phyloP scores from a whole-genome alignment of 2,113 vertebrate genomes.

The Coptodon bakossiorum region DNA sequence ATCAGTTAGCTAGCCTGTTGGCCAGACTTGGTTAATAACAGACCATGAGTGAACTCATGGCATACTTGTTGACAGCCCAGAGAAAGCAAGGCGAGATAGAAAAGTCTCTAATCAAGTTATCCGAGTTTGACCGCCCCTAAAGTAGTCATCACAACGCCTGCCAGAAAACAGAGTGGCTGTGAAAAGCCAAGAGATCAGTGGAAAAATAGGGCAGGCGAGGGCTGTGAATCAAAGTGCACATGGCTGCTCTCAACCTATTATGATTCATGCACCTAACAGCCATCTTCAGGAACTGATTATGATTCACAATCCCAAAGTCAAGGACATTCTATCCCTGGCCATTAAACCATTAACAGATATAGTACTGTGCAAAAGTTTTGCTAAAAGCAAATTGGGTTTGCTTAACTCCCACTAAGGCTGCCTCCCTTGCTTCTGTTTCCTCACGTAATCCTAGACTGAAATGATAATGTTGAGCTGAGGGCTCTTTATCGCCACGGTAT shows the following conservation, averaged over 20 bases:
- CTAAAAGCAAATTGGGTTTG: neutral
- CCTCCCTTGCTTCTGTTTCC: neutral
- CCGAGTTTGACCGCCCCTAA: slow-evolving; percentile 28
- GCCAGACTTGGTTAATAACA: slow-evolving; percentile 16
- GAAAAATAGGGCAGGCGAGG: slow-evolving; percentile 6
- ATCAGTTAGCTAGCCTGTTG: neutral
- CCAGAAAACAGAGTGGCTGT: neutral
- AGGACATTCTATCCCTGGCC: slow-evolving; percentile 12
- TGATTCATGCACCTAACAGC: slow-evolving; percentile 20
- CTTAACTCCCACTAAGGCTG: neutral
- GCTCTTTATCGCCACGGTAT: neutral
- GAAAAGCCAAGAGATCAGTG: slow-evolving; percentile 21
- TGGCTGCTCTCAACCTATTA: neutral
- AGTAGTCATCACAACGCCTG: slow-evolving; percentile 28
- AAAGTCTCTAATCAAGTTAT: slow-evolving; percentile 48
- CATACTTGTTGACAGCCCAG: slow-evolving; percentile 31
- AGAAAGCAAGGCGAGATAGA: neutral
- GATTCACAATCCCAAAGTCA: slow-evolving; percentile 19
- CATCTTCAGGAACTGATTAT: slow-evolving; percentile 30
- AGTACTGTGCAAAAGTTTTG: neutral
- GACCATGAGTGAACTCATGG: slow-evolving; percentile 1
- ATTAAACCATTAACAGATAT: slow-evolving; percentile 29
- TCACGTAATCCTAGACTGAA: neutral
- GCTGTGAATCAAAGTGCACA: neutral
- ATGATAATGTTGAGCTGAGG: neutral